Evolutionary conservation across 1,140 invertebrate genomes (phyloP).

Genomic region (Notospermus geniculatus): DNA sequence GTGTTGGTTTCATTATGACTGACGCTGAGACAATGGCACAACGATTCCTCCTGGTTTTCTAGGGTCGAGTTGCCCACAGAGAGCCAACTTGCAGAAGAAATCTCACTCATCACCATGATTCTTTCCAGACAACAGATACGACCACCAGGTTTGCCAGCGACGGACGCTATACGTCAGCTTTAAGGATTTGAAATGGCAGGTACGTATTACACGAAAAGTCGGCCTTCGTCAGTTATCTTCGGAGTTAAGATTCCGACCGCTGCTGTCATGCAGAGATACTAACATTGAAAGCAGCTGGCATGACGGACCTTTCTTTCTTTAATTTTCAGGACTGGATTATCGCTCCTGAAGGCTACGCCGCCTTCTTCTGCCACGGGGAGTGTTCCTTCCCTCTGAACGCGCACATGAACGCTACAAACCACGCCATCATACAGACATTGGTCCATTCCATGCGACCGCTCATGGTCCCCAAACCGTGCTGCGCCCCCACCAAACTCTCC

Average conservation of each 20-base stretch:
- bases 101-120: no score
- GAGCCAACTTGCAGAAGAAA: no score
- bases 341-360: slow-evolving; percentile 66
- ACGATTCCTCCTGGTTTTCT: no score
- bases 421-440: slow-evolving; percentile 68
- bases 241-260: no score
- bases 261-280: no score
- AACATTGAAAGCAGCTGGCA: no score
- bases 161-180: slow-evolving; percentile 94
- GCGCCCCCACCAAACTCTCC: slow-evolving; percentile 65
- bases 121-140: slow-evolving; percentile 16
- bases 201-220: slow-evolving; percentile 24
- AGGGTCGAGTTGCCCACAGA: no score
- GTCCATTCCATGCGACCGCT: slow-evolving; percentile 65
- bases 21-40: no score
- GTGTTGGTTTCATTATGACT: no score
- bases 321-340: slow-evolving; percentile 62
- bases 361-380: slow-evolving; percentile 66
- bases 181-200: slow-evolving; percentile 89
- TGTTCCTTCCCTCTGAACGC: slow-evolving; percentile 63
- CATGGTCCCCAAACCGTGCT: slow-evolving; percentile 62
- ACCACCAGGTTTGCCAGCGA: slow-evolving; percentile 66
- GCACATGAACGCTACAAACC: slow-evolving; percentile 66
- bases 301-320: no score
- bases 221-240: no score